A percentile compares a stretch with the other conserved stretches of the same genome.
Evolutionary conservation across 2,888 invertebrate species (phyloP).

Genomic region (Platycnemis pennipes): DNA sequence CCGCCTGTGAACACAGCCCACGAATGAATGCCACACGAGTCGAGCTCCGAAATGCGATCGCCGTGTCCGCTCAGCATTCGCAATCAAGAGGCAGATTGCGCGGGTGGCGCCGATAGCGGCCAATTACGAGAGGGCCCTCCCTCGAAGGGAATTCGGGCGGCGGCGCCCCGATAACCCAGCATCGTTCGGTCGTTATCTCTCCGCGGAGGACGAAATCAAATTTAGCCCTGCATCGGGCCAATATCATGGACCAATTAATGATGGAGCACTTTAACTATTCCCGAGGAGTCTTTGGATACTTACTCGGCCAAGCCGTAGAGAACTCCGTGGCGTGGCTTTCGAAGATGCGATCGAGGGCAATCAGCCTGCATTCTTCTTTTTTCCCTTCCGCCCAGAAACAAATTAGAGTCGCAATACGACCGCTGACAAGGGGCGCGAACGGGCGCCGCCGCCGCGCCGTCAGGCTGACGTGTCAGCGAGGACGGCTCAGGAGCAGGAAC

Average conservation of each 20-base stretch:
- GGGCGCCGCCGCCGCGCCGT: not conserved
- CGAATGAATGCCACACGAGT: no score
- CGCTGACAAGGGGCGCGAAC: not conserved
- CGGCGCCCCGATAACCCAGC: not conserved
- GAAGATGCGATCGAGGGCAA: no score
- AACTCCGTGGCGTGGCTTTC: no score
- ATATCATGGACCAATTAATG: not conserved
- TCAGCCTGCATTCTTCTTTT: no score
- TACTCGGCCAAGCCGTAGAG: no score
- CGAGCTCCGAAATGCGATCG: no score
- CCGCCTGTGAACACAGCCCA: no score
- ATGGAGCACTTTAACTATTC: not conserved
- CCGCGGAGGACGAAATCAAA: not conserved
- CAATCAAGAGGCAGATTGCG: not conserved
- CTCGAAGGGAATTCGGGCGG: not conserved
- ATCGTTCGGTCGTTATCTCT: not conserved
- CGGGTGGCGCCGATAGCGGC: not conserved
- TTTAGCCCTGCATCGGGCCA: not conserved
- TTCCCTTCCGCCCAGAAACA: no score
- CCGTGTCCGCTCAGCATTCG: not conserved
- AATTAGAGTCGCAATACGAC: no score
- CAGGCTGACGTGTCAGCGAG: no score
- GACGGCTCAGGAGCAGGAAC: no score
- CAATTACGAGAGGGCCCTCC: not conserved
- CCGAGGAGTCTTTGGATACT: not conserved